Evolutionary conservation across 2,888 invertebrate genomes (phyloP), one percentile per base, ranked within the genome.

Genomic region (Amorpha juglandis): DNA sequence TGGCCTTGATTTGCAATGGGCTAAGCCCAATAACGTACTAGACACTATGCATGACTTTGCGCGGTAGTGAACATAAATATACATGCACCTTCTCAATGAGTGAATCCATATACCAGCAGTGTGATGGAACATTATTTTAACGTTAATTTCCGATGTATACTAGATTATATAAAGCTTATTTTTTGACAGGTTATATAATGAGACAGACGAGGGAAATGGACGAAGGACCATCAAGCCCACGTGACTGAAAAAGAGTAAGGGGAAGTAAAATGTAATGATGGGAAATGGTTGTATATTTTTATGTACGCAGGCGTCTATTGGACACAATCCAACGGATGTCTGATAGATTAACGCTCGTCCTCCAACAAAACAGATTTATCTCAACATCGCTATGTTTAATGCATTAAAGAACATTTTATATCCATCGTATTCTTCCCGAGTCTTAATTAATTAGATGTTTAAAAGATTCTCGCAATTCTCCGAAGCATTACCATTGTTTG

Each of bases 361-460:
- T 75, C 74, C 67, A 73, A 78, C 77, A 77, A 81, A 79, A 81
- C 77, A 79, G 79, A 81, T 82, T 78, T 78, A 80, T 80, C 80
- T 77, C 72, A 71, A 66, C 68, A 69, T 66, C 72, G 69, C 70
- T 71, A 73, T 73, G 71, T 69, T 50, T 71, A 76, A 74, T 53
- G 71, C 70, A 19, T 19, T 58, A 58, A 58, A 38, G 42, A 16
- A 58, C n/a, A 42, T 19, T 72, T 58, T 58, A 42, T 19, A 11
- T 16, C 42, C 12, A 7, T 12, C 58, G 58, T 38, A 58, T 58
- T 42, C 19, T 58, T 58, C 1, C 42, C 9, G 19, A 58, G 38
- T 42, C 38, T 42, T 58, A 58, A 58, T 42, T 42, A 58, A 58
- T 58, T 19, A 58, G 6, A 42, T 38, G 6, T 19, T 58, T 19